A percentile compares a stretch with the other conserved stretches of the same genome.
phyloP scores from a whole-genome alignment of 2,113 vertebrate genomes.

The Thamnaconus septentrionalis region DNA sequence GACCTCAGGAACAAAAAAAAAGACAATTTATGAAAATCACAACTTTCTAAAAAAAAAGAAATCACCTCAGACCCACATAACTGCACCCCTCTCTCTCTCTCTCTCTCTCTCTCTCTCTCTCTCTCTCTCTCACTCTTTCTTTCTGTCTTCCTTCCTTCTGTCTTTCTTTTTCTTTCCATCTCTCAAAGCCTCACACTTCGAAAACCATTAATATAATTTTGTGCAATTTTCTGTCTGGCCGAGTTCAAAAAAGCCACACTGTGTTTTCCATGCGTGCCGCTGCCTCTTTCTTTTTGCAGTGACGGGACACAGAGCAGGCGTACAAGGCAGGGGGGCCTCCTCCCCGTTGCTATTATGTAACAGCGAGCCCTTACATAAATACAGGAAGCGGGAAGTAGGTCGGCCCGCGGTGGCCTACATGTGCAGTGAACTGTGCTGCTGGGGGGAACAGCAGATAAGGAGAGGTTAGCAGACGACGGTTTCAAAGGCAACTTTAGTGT shows the following conservation, averaged over 20 bases:
- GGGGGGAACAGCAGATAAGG: conserved; percentile 4
- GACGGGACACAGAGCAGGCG: conserved; percentile 10
- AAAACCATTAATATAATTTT: conserved; percentile 9
- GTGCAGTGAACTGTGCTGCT: conserved; percentile 4
- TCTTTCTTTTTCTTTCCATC: not conserved
- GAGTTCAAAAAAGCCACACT: conserved; percentile 1
- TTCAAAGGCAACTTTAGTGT: no score
- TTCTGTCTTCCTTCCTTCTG: not conserved
- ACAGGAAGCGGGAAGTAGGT: conserved; percentile 63
- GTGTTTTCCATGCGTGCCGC: conserved; percentile 5
- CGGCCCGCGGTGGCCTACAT: conserved; percentile 57
- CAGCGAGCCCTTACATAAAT: conserved; percentile 64
- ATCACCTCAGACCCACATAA: not conserved
- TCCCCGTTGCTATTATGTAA: conserved; percentile 57
- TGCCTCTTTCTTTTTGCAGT: conserved; percentile 12
- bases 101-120: no score
- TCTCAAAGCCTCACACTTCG: not conserved
- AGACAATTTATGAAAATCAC: not conserved
- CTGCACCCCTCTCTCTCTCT: not conserved
- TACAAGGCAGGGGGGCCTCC: conserved; percentile 13
- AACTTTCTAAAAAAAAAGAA: no score
- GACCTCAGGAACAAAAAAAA: conserved; percentile 1
- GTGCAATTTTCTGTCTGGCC: conserved; percentile 18
- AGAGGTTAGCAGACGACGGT: not conserved
- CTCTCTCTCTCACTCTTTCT: not conserved